phyloP scores from a whole-genome alignment of 2,888 invertebrate species.

The Sphaeridia pumilis region DNA sequence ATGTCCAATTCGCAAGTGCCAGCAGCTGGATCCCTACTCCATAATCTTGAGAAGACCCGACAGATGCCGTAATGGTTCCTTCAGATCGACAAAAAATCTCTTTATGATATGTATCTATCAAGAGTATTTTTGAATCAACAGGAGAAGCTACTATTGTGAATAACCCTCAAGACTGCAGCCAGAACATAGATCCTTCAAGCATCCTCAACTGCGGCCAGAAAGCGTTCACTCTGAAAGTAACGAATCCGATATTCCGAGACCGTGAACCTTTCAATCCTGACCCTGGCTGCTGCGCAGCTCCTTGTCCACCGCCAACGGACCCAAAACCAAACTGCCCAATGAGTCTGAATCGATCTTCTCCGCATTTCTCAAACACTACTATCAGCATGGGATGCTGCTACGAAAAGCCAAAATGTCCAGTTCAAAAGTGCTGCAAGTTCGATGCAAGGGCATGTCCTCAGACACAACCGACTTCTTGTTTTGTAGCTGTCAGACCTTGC shows the following conservation, averaged over 20 bases:
- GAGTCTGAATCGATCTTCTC: neutral
- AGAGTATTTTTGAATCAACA: too few relatives aligned
- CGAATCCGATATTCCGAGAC: neutral
- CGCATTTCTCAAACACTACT: neutral
- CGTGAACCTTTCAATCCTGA: conserved; percentile 9
- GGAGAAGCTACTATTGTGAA: too few relatives aligned
- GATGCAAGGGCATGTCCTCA: conserved; percentile 11
- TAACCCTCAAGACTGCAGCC: too few relatives aligned
- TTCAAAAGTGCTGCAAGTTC: conserved; percentile 3
- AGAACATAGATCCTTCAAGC: neutral
- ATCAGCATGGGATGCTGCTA: neutral
- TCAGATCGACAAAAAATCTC: too few relatives aligned
- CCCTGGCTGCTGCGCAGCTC: conserved; percentile 6
- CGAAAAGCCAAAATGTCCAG: neutral
- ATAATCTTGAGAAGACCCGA: conserved; percentile 6
- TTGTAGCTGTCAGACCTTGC: conserved; percentile 13
- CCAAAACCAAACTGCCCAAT: conserved; percentile 7
- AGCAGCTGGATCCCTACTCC: neutral
- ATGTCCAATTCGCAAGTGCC: conserved; percentile 7
- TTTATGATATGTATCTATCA: too few relatives aligned
- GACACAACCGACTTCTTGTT: conserved; percentile 2
- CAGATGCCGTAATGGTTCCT: neutral
- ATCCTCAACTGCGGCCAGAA: conserved; percentile 1
- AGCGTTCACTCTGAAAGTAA: conserved; percentile 6
- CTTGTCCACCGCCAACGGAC: conserved; percentile 5